Evolutionary conservation across 1,140 invertebrate genomes (phyloP).

Genomic region (Calosoma granatense): DNA sequence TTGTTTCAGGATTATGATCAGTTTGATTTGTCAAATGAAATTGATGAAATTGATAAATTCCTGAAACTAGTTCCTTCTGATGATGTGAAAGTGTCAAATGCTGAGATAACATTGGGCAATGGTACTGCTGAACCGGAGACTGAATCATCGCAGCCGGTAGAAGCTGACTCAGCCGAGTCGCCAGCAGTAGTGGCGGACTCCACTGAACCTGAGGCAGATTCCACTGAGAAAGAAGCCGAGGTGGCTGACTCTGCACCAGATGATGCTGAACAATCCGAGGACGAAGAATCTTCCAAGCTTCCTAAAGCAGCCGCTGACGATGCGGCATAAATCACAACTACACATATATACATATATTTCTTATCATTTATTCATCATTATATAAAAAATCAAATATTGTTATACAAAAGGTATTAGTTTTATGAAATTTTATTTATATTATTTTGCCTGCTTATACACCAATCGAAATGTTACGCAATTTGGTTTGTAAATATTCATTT

Average conservation of each 20-base stretch:
- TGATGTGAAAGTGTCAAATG: slow-evolving; percentile 3
- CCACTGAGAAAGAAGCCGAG: slow-evolving; percentile 5
- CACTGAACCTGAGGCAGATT: slow-evolving; percentile 13
- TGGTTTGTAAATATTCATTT: slow-evolving; percentile 3
- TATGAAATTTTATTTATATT: slow-evolving; percentile 3
- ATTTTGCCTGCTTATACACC: background rate
- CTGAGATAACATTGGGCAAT: background rate
- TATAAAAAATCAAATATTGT: background rate
- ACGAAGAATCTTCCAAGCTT: slow-evolving; percentile 25
- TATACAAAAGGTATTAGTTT: slow-evolving; percentile 3
- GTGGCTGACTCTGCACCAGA: background rate
- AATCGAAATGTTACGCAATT: slow-evolving; percentile 5
- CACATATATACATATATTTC: background rate
- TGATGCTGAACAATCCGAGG: background rate
- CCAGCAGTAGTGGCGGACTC: background rate
- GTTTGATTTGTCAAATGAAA: slow-evolving; percentile 86
- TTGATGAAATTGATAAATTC: slow-evolving; percentile 80
- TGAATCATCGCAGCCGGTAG: background rate
- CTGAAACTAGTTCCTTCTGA: slow-evolving; percentile 51
- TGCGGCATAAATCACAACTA: slow-evolving; percentile 17
- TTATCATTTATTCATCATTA: slow-evolving; percentile 6
- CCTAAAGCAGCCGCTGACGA: slow-evolving; percentile 16
- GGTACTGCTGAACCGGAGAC: background rate
- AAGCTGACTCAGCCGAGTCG: slow-evolving; percentile 1
- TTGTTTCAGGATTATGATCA: slow-evolving; percentile 79